Base-by-base conservation (phyloP, 2,888 invertebrate species). In the Osmoderma eremita region DNA sequence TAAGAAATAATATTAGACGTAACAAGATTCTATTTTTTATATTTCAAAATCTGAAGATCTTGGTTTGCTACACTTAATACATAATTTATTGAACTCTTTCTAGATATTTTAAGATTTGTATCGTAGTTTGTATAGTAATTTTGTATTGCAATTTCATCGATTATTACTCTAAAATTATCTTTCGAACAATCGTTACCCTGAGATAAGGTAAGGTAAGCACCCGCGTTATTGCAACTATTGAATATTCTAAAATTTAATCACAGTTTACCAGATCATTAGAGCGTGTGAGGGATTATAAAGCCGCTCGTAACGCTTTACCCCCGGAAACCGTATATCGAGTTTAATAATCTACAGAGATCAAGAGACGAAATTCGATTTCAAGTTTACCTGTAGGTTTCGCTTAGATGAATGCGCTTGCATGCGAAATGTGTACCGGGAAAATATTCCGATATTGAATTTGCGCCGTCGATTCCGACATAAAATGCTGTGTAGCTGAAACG, bases 241-340 rank as follows among this genome's bases (percentile, higher is more conserved):
- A 70, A 61, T 65, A 70, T 73, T 72, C 70, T 74, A 74, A 74
- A 75, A 73, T 71, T 71, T 73, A 74, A 73, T 74, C 72, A 71
- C 74, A 72, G 70, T 74, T 75, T 72, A 72, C 70, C 73, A 72
- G 74, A 70, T 73, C 73, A 72, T 75, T 73, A 67, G 58, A 67
- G 69, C 67, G 48, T 61, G 69, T 61, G 68, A 68, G 58, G 65
- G 69, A 68, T 68, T 63, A 67, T 66, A 61, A 66, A 66, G 48
- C 66, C 48, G 56, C 61, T n/a, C 39, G 13, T 48, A 65, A 56
- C 20, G 56, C 36, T 48, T 61, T 45, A 45, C 45, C 58, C 45
- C 58, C 45, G 17, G 48, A 61, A 61, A 61, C 58, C 45, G 15
- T 17, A 30, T 30, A 48, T 24, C 20, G 45, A 45, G 30, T 20